Evolutionary conservation across 2,113 vertebrate species (phyloP), one percentile per base, ranked within the genome.

Genomic region (Phylloscopus trochiloides): DNA sequence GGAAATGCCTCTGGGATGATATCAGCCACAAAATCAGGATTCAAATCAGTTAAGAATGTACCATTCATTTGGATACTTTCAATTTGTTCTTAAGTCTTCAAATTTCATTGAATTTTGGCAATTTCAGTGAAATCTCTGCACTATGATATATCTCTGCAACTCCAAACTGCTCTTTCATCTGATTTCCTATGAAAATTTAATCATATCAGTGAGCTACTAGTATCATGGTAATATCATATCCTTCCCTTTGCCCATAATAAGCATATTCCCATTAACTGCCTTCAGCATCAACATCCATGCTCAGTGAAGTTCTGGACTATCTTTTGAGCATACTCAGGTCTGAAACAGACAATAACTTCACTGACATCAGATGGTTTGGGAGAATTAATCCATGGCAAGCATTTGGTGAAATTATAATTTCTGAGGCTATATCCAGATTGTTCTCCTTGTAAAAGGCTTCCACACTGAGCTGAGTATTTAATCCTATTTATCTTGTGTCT

Each of bases 381-480:
- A 83, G 3, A 17, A 71, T 74, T 88, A 57, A 25, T 38, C 22
- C 18, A 21, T 24, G 14, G 40, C n/a, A 86, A 83, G 29, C 1
- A 18, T 36, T 48, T 3, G 7, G 40, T 34, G 16, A 76, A 80
- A 51, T 77, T 28, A 34, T 9, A 57, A 4, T 76, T 73, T 88
- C 62, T 47, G 20, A 82, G 13, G 28, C 75, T 52, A 10, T 40
- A 59, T 48, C 48, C 21, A 65, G 24, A 38, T 20, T 6, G 10
- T 38, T 25, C 19, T 74, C 29, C 70, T 84, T 52, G 24, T 48
- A 28, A 79, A 55, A 9, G 6, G 38, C 5, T 65, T 75, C 10
- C 26, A 3, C 12, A 2, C 4, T 0, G 1, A 58, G 7, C 3
- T 50, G 14, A 78, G 24, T 47, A 47, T 58, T 75, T 82, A 3